Conservation (phyloP, 2,113 vertebrate genomes). For the Leptocoma aspasia region DNA sequence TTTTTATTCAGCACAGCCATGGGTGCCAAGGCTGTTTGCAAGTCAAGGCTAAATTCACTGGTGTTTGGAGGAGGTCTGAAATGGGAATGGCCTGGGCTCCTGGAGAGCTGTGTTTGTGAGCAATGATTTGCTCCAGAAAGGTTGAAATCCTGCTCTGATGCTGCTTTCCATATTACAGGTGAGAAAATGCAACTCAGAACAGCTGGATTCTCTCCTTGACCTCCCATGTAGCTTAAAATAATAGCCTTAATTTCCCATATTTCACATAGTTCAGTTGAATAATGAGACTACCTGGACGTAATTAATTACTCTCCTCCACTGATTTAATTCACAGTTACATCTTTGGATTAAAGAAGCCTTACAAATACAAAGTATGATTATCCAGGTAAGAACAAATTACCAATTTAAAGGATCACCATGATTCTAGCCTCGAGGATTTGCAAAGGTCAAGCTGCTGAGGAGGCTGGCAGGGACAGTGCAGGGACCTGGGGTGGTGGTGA, state of each 20-base stretch:
- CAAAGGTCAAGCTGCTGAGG: background rate
- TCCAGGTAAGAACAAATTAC: background rate
- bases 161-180: background rate
- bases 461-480: background rate
- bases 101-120: background rate
- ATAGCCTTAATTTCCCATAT: background rate
- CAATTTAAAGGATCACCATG: background rate
- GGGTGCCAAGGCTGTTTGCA: background rate
- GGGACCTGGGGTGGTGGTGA: background rate
- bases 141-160: background rate
- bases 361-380: background rate
- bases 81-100: rapidly evolving
- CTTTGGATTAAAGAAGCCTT: background rate
- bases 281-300: background rate
- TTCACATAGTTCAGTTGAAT: background rate
- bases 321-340: background rate
- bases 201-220: background rate
- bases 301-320: background rate
- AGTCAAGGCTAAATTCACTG: background rate
- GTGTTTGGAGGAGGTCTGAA: background rate
- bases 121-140: background rate
- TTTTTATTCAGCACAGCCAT: background rate
- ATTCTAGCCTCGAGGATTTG: background rate
- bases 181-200: background rate
- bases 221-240: background rate